Evolutionary conservation across 2,888 invertebrate genomes (phyloP).

Genomic region (Zeuzera pyrina): DNA sequence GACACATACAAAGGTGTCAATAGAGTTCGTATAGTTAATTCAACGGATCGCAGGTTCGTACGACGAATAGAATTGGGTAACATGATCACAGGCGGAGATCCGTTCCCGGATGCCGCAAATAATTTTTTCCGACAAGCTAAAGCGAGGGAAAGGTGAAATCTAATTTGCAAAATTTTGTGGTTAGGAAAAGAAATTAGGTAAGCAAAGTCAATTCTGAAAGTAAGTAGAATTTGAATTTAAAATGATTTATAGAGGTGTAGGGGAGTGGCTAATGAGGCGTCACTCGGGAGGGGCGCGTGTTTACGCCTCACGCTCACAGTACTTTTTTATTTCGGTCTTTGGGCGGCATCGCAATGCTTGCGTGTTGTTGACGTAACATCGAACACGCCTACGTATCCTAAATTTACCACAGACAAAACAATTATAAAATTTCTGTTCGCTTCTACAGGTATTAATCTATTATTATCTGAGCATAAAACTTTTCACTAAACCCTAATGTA

Average conservation of each 20-base stretch:
- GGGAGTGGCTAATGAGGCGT: conserved; percentile 72
- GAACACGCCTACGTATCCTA: conserved; percentile 35
- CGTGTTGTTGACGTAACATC: conserved; percentile 33
- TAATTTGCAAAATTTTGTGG: conserved; percentile 65
- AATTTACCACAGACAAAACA: conserved; percentile 19
- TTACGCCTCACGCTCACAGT: conserved; percentile 45
- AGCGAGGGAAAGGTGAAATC: conserved; percentile 53
- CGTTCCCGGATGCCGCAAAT: conserved; percentile 44
- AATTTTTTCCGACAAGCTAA: conserved; percentile 41
- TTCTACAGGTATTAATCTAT: neutral
- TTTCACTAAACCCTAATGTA: conserved; percentile 16
- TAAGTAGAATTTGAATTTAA: conserved; percentile 72
- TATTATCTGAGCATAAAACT: neutral
- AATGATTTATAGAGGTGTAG: conserved; percentile 69
- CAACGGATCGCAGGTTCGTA: conserved; percentile 22
- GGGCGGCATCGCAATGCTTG: conserved; percentile 34
- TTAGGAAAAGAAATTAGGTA: conserved; percentile 58
- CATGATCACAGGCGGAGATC: conserved; percentile 34
- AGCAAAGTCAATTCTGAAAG: conserved; percentile 68
- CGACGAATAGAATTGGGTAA: conserved; percentile 29
- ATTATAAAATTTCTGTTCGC: conserved; percentile 3
- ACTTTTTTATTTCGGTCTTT: conserved; percentile 46
- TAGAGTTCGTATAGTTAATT: conserved; percentile 23
- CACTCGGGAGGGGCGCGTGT: conserved; percentile 67
- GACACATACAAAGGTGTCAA: conserved; percentile 14